Percentiles rank a stretch among this genome's conserved stretches.
phyloP scores from a whole-genome alignment of 2,113 vertebrate species.

The Melanocharis versteri region DNA sequence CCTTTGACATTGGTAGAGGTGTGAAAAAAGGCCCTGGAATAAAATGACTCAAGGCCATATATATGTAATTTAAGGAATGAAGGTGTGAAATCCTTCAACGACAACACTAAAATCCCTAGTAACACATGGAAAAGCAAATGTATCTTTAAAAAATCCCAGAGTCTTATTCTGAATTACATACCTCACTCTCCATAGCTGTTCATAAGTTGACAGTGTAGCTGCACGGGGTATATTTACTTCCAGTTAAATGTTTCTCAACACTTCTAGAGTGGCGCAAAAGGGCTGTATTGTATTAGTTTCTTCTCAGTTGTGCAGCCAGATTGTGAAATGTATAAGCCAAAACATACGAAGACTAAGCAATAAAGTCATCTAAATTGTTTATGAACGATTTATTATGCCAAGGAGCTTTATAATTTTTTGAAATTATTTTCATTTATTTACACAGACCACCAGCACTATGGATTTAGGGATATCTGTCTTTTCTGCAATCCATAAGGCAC shows the following conservation, averaged over 20 bases:
- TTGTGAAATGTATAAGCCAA: neutral
- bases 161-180: neutral
- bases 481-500: neutral
- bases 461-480: neutral
- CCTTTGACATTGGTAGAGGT: neutral
- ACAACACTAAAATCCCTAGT: neutral
- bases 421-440: neutral
- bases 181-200: neutral
- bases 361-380: neutral
- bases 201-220: neutral
- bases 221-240: neutral
- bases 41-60: neutral
- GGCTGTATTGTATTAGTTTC: neutral
- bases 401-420: neutral
- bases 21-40: neutral
- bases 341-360: neutral
- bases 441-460: neutral
- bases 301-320: neutral
- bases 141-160: neutral
- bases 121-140: neutral
- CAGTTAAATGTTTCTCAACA: neutral
- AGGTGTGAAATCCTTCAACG: neutral
- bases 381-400: neutral
- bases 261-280: neutral
- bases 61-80: neutral